Conservation (phyloP, 92 coral and sea anemone species). For the Zoanthus solanderi region DNA sequence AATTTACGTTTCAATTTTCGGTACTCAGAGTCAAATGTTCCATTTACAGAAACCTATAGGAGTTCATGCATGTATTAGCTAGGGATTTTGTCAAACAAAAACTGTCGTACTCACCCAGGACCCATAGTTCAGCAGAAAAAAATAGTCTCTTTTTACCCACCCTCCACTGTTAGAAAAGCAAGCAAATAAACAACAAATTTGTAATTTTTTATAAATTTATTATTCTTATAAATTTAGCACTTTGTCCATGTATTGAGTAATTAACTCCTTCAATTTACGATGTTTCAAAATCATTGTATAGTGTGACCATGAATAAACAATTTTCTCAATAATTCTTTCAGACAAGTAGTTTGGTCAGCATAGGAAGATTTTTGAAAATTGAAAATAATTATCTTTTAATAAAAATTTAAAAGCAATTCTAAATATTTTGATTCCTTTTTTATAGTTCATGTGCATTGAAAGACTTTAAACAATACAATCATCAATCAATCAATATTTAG, state of each 20-base stretch:
- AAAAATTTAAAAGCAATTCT: not conserved
- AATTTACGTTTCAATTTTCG: constrained; percentile 45
- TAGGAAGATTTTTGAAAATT: not conserved
- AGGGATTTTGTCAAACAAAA: not conserved
- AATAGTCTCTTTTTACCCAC: not conserved
- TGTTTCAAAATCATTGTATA: not conserved
- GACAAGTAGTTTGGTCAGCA: not conserved
- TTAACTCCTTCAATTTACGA: not conserved
- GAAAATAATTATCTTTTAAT: not conserved
- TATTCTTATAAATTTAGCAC: not conserved
- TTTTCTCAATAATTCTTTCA: not conserved
- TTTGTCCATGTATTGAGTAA: not conserved
- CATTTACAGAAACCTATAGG: constrained; percentile 31
- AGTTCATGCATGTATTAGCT: constrained; percentile 20
- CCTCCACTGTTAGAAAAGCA: not conserved
- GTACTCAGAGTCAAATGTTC: constrained; percentile 46
- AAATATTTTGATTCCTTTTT: not conserved
- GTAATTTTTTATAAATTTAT: not conserved
- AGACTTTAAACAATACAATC: not conserved
- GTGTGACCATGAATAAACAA: not conserved
- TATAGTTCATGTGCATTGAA: not conserved
- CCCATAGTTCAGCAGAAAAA: not conserved
- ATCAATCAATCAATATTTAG: no score
- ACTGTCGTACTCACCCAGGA: not conserved
- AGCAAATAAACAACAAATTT: not conserved